phyloP scores from a whole-genome alignment of 2,113 vertebrate species.

The Sebastes fasciatus region DNA sequence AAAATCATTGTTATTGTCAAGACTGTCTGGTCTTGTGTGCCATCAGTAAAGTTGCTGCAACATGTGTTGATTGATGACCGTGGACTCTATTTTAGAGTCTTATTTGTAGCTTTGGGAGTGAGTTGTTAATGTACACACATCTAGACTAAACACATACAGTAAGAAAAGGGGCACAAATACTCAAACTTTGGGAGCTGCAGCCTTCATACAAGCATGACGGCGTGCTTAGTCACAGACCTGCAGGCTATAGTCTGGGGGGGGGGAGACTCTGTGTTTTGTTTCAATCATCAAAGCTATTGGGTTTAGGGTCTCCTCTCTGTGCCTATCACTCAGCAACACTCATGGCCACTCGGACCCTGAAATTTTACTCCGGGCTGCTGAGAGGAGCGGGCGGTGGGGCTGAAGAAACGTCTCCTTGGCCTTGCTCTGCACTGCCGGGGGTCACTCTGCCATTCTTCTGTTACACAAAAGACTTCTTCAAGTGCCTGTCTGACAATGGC shows the following conservation, averaged over 20 bases:
- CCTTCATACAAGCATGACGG: slow-evolving; percentile 46
- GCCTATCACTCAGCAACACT: slow-evolving; percentile 81
- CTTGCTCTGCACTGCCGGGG: slow-evolving; percentile 79
- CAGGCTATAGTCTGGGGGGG: slow-evolving; percentile 62
- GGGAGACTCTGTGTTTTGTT: slow-evolving; percentile 77
- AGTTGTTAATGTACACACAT: slow-evolving; percentile 28
- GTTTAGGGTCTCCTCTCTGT: slow-evolving; percentile 75
- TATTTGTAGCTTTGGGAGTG: slow-evolving; percentile 26
- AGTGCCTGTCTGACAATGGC: slow-evolving; percentile 84
- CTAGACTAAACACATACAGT: slow-evolving; percentile 44
- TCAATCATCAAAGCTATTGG: slow-evolving; percentile 82
- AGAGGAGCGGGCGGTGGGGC: slow-evolving; percentile 65
- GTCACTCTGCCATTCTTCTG: slow-evolving; percentile 80
- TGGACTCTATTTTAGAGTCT: background rate
- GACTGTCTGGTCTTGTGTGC: slow-evolving; percentile 27
- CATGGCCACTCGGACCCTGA: slow-evolving; percentile 81
- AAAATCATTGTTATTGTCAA: slow-evolving; percentile 61
- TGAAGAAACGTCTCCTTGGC: slow-evolving; percentile 77
- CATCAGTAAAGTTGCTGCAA: slow-evolving; percentile 30
- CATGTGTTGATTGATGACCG: slow-evolving; percentile 32
- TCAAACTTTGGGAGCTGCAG: slow-evolving; percentile 25
- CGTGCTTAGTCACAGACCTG: slow-evolving; percentile 67
- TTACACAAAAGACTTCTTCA: slow-evolving; percentile 87
- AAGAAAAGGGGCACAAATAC: slow-evolving; percentile 15
- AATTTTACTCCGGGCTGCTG: slow-evolving; percentile 79